A percentile compares a stretch with the other conserved stretches of the same genome.
These are phyloP conservation scores for Meiosimyza decipiens DNA, from an alignment of 2,888 invertebrate species.

Conservation along the genomic window DNA sequence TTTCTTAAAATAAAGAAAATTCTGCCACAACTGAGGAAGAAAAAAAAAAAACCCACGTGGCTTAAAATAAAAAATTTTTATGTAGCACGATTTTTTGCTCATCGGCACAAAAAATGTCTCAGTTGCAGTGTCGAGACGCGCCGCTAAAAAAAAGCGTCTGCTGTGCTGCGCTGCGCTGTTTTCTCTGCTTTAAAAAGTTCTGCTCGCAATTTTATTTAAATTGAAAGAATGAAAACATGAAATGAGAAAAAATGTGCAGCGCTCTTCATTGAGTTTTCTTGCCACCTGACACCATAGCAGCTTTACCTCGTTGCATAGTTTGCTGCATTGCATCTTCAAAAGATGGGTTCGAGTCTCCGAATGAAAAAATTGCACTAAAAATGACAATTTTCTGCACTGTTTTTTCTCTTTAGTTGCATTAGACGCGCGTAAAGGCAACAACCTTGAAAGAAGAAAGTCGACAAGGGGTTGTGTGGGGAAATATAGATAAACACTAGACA, in stretches of 20 bases:
- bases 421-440: too few relatives aligned
- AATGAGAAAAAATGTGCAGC: constrained; percentile 20
- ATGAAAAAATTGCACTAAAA: too few relatives aligned
- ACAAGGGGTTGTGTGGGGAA: not conserved
- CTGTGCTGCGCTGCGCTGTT: constrained; percentile 17
- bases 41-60: constrained; percentile 2
- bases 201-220: constrained; percentile 1
- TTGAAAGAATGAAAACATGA: not conserved
- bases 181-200: constrained; percentile 5
- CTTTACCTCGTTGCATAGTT: too few relatives aligned
- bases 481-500: not conserved
- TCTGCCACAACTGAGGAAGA: not conserved
- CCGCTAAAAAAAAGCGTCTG: constrained; percentile 7
- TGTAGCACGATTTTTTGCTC: constrained; percentile 43
- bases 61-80: constrained; percentile 31
- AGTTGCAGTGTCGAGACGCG: constrained; percentile 15
- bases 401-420: too few relatives aligned
- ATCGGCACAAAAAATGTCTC: constrained; percentile 23
- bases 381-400: too few relatives aligned
- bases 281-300: constrained; percentile 23
- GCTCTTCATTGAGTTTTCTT: constrained; percentile 5
- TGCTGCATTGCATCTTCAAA: too few relatives aligned
- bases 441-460: not conserved
- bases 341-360: too few relatives aligned
- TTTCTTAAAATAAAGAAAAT: constrained; percentile 22